Conservation (phyloP, 2,888 invertebrate genomes). For the Papilio demoleus region DNA sequence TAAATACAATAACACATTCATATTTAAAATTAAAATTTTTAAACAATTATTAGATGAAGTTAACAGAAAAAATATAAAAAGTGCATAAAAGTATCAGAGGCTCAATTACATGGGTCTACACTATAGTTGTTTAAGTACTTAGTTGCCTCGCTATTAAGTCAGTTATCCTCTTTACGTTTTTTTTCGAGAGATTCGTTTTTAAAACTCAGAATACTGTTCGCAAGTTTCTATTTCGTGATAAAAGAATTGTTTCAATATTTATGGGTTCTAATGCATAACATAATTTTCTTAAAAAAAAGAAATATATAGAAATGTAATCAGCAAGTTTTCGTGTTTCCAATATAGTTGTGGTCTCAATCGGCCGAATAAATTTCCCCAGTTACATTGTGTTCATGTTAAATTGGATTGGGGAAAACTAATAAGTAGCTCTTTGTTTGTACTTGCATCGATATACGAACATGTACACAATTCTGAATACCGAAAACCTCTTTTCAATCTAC, state of each 20-base stretch:
- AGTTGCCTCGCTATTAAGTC: not conserved
- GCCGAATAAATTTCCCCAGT: conserved; percentile 2
- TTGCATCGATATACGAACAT: not conserved
- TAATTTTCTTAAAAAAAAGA: too few species aligned
- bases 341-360: conserved; percentile 8
- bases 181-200: not conserved
- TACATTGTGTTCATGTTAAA: conserved; percentile 12
- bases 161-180: not conserved
- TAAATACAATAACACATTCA: too few species aligned
- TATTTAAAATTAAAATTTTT: too few species aligned
- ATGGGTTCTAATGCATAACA: too few species aligned
- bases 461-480: too few species aligned
- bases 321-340: conserved; percentile 6
- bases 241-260: too few species aligned
- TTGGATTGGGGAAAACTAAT: conserved; percentile 17
- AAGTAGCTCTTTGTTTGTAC: not conserved
- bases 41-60: too few species aligned
- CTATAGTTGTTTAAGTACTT: not conserved
- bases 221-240: too few species aligned
- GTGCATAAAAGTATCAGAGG: too few species aligned
- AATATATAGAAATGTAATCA: not conserved
- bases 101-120: not conserved
- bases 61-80: too few species aligned
- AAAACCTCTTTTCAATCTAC: too few species aligned
- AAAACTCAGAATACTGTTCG: too few species aligned